Conservation (phyloP, 2,113 vertebrate genomes). For the Phylloscopus whistleri region DNA sequence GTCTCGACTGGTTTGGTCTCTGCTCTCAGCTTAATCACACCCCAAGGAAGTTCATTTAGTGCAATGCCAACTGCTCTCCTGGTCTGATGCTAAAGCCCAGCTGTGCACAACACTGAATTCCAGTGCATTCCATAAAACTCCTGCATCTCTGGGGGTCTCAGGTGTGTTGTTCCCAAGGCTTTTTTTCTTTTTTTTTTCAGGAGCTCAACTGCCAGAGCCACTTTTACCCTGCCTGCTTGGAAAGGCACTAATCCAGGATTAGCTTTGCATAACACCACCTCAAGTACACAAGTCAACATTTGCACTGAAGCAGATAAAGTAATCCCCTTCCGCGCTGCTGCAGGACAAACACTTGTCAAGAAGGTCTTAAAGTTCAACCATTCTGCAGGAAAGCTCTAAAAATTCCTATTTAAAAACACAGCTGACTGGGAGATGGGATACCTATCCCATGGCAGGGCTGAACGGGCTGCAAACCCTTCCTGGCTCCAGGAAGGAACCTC, state of each 20-base stretch:
- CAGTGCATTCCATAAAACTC: neutral
- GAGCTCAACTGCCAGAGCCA: neutral
- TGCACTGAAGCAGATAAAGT: neutral
- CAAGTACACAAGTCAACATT: neutral
- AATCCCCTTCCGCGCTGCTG: neutral
- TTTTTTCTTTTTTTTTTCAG: neutral
- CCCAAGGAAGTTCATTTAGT: neutral
- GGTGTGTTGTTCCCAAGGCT: neutral
- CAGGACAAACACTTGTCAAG: neutral
- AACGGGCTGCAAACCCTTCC: neutral
- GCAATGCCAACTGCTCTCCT: neutral
- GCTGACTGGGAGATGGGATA: neutral
- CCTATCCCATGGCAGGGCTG: neutral
- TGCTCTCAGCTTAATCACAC: neutral
- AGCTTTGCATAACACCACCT: slow-evolving; percentile 10
- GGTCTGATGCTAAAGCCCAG: neutral
- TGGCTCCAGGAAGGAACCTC: neutral
- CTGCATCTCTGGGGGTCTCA: neutral
- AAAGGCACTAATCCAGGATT: slow-evolving; percentile 33
- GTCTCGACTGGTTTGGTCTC: neutral
- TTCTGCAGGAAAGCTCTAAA: neutral
- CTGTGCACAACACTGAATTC: neutral
- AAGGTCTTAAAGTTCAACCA: neutral
- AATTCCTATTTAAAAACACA: neutral
- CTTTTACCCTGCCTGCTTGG: neutral